These are phyloP conservation scores for Dione juno DNA, from an alignment of 2,888 invertebrate species.

Conservation along the genomic window DNA sequence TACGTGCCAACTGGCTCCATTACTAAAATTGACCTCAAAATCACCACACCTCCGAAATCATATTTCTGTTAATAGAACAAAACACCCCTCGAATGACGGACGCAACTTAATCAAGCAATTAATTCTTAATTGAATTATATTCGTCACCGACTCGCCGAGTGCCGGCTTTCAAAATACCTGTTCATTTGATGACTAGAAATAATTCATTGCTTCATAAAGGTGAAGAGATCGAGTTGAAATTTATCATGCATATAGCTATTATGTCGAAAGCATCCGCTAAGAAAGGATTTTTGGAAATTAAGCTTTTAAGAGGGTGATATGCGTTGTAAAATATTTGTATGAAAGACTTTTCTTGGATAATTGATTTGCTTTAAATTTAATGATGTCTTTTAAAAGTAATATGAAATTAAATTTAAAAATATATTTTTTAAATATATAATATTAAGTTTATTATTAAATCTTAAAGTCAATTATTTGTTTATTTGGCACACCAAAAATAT, in stretches of 20 bases:
- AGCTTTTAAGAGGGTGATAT: neutral
- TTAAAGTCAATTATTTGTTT: too few relatives aligned
- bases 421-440: too few relatives aligned
- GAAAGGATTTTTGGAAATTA: constrained; percentile 16
- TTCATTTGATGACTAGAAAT: constrained; percentile 32
- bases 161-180: constrained; percentile 49
- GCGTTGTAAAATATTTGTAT: constrained; percentile 2
- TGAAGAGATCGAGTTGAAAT: constrained; percentile 14
- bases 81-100: constrained; percentile 61
- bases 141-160: constrained; percentile 66
- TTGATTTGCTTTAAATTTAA: neutral
- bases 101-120: constrained; percentile 81
- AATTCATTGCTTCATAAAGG: constrained; percentile 38
- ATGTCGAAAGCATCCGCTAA: neutral
- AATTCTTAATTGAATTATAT: constrained; percentile 80
- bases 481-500: too few relatives aligned
- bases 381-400: neutral
- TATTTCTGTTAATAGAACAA: constrained; percentile 75
- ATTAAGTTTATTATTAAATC: too few relatives aligned
- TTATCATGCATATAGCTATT: constrained; percentile 7
- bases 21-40: constrained; percentile 66
- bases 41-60: constrained; percentile 73
- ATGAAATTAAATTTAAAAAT: too few relatives aligned
- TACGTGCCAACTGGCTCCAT: constrained; percentile 45
- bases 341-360: neutral